Base-by-base conservation (phyloP, 2,113 vertebrate species). In the Microcebus lehilahytsara region DNA sequence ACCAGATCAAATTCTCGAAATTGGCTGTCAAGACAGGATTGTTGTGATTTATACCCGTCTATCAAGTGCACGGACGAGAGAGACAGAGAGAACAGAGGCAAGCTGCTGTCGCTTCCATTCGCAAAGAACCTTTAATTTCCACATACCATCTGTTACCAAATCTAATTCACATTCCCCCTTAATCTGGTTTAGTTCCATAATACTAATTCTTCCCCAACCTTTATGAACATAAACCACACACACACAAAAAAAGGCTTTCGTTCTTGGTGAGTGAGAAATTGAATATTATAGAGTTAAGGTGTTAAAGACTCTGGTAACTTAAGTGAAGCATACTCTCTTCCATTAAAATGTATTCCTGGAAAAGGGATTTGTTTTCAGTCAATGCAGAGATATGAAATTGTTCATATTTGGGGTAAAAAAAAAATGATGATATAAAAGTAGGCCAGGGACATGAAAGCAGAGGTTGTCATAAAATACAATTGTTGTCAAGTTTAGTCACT, bases 1-100 rank as follows among this genome's bases (percentile, higher is more conserved):
- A 99, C 99, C 99, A 99, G 99, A 99, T 99, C 99, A 99, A 99
- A 99, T 99, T 99, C 99, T 99, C 95, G 98, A 99, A 99, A 99
- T 99, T 99, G 99, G 99, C 99, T 99, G 99, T 99, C 99, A 99
- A 99, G 99, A 99, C 98, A 96, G 99, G 99, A 99, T 99, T 99
- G 99, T 99, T 98, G 99, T 99, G 99, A 99, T 99, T 99, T 99
- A 99, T 99, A 99, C 99, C 99, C 99, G 99, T 99, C 99, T 99
- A 99, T 99, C 99, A 99, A 98, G 97, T 60, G 75, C 97, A 96
- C 84, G 98, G 96, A 98, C 91, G 84, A 98, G 98, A 98, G 98
- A 98, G 98, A 96, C 97, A 85, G 96, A 95, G 98, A 97, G 98
- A 96, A 96, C 97, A 98, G 98, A 98, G 96, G 99, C 98, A 97